Conservation (phyloP, 2,113 vertebrate species). For the Thryonomys swinderianus region DNA sequence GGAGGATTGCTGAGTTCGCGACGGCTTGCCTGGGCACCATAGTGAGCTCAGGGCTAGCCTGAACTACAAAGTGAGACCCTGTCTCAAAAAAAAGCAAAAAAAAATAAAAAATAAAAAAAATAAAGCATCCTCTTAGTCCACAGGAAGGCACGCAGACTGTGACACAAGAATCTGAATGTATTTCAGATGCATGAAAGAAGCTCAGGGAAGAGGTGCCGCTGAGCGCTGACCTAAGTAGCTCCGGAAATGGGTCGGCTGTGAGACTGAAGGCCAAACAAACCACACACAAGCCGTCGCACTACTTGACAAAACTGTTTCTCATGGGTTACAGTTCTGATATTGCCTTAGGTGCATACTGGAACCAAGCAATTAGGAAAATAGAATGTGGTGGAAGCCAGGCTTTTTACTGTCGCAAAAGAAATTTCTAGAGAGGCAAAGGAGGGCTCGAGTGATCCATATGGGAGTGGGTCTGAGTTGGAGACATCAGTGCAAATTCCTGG, state of each 20-base stretch:
- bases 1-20: no score
- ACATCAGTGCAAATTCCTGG: slow-evolving; percentile 1
- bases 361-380: background rate
- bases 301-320: slow-evolving; percentile 1
- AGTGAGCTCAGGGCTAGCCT: no score
- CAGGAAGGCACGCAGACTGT: slow-evolving; percentile 28
- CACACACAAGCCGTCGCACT: background rate
- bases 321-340: background rate
- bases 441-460: background rate
- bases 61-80: no score
- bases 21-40: no score
- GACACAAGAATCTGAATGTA: background rate
- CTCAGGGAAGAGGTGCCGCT: background rate
- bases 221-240: background rate
- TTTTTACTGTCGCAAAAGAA: slow-evolving; percentile 13
- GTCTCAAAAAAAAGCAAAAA: no score
- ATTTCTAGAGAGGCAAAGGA: background rate
- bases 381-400: background rate
- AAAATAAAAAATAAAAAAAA: no score
- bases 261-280: background rate
- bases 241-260: background rate
- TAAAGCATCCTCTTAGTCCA: slow-evolving; percentile 45
- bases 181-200: background rate
- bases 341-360: background rate
- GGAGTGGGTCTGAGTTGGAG: background rate